A percentile compares a stretch with the other conserved stretches of the same genome.
phyloP scores from a whole-genome alignment of 2,113 vertebrate genomes.

The Aythya baeri region DNA sequence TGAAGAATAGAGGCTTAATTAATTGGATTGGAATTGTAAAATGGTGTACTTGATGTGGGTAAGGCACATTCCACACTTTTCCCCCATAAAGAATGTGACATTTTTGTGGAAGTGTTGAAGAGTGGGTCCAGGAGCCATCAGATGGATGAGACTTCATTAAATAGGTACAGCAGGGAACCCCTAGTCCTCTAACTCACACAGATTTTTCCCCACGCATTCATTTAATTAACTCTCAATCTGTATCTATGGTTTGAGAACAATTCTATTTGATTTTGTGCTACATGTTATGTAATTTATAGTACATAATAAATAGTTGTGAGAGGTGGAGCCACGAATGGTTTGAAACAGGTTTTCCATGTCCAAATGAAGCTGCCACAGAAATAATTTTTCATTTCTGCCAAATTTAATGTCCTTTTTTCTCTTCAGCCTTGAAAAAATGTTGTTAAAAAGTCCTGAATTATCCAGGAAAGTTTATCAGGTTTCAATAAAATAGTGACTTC shows the following conservation, averaged over 20 bases:
- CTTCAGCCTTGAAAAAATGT: constrained; percentile 67
- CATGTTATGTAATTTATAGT: constrained; percentile 73
- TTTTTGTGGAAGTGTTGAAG: constrained; percentile 73
- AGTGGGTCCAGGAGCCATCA: constrained; percentile 69
- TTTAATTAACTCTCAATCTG: constrained; percentile 69
- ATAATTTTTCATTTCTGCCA: constrained; percentile 76
- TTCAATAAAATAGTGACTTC: constrained; percentile 81
- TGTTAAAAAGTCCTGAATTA: constrained; percentile 75
- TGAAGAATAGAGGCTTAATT: constrained; percentile 75
- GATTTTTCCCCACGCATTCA: neutral
- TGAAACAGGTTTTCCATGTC: constrained; percentile 75
- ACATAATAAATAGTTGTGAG: constrained; percentile 74
- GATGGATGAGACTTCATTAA: constrained; percentile 76
- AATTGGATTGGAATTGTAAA: constrained; percentile 76
- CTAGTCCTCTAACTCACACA: constrained; percentile 37
- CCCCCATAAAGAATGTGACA: constrained; percentile 74
- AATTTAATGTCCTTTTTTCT: constrained; percentile 56
- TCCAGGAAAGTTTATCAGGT: constrained; percentile 75
- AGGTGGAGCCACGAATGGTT: constrained; percentile 67
- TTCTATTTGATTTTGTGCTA: constrained; percentile 71
- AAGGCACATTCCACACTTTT: constrained; percentile 67
- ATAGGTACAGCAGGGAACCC: constrained; percentile 68
- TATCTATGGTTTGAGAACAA: constrained; percentile 68
- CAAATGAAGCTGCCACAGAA: constrained; percentile 73
- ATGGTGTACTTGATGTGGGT: constrained; percentile 68